Evolutionary conservation across 2,797 vertebrate species (phyloP).

Genomic region (Amblyraja radiata): DNA sequence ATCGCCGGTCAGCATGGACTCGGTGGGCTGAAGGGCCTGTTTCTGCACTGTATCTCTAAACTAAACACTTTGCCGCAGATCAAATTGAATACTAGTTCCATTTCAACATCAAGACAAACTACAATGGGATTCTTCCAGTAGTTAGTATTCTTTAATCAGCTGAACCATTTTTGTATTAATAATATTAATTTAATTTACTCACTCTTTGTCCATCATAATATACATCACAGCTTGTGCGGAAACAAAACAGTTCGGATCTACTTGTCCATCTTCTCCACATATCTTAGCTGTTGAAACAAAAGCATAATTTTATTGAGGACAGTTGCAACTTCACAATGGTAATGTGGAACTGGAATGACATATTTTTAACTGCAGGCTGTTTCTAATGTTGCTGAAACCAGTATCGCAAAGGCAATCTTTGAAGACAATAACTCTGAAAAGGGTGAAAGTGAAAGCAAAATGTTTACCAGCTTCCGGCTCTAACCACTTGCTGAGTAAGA

Average conservation of each 20-base stretch:
- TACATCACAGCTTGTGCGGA: slow-evolving; percentile 82
- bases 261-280: slow-evolving; percentile 94
- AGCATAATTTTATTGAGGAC: slow-evolving; percentile 38
- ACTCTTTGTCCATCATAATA: slow-evolving; percentile 88
- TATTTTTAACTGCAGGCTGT: background rate
- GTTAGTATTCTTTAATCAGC: background rate
- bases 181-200: slow-evolving; percentile 53
- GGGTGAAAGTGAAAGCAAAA: background rate
- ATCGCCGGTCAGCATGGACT: too few relatives aligned
- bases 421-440: too few relatives aligned
- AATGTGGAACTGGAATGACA: background rate
- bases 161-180: background rate
- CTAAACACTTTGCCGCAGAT: too few relatives aligned
- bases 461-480: background rate
- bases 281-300: slow-evolving; percentile 77
- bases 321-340: background rate
- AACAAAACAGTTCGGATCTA: slow-evolving; percentile 95
- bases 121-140: background rate
- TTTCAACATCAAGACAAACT: background rate
- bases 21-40: too few relatives aligned
- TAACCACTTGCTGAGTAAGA: too few relatives aligned
- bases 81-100: background rate
- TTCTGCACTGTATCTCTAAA: too few relatives aligned
- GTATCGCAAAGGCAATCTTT: background rate
- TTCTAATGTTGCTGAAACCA: background rate